These are phyloP conservation scores for Acanthornis magna DNA, from an alignment of 2,797 vertebrate species.

Conservation along the genomic window DNA sequence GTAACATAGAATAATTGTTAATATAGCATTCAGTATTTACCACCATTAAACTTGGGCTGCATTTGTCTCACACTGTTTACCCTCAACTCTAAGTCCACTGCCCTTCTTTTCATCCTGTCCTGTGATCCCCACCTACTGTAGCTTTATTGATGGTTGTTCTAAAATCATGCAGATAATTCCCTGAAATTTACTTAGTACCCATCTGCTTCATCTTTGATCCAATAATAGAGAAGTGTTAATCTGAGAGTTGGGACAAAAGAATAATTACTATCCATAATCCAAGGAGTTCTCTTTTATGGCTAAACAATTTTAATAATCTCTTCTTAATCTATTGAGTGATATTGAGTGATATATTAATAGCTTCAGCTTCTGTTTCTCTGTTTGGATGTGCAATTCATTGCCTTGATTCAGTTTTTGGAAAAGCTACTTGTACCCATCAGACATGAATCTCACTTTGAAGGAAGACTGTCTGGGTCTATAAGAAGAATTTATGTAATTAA, in stretches of 20 bases:
- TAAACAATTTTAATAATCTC: background rate
- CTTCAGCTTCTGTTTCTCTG: background rate
- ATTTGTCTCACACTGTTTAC: background rate
- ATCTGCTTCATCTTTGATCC: background rate
- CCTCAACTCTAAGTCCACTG: background rate
- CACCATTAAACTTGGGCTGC: background rate
- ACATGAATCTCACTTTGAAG: background rate
- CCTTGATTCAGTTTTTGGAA: background rate
- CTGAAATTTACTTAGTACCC: background rate
- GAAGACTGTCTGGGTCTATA: background rate
- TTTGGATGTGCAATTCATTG: background rate
- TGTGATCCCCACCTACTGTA: background rate
- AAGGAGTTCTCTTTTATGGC: background rate
- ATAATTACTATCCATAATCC: background rate
- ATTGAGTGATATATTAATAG: background rate
- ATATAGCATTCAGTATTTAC: background rate
- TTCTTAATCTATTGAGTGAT: background rate
- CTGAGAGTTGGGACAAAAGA: background rate
- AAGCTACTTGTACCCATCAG: background rate
- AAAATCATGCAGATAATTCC: background rate
- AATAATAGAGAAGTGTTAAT: background rate
- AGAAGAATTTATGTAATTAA: background rate
- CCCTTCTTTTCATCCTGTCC: background rate
- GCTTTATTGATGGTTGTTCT: background rate
- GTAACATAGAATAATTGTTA: background rate